phyloP scores from a whole-genome alignment of 2,888 invertebrate genomes.

The Dermolepida albohirtum region DNA sequence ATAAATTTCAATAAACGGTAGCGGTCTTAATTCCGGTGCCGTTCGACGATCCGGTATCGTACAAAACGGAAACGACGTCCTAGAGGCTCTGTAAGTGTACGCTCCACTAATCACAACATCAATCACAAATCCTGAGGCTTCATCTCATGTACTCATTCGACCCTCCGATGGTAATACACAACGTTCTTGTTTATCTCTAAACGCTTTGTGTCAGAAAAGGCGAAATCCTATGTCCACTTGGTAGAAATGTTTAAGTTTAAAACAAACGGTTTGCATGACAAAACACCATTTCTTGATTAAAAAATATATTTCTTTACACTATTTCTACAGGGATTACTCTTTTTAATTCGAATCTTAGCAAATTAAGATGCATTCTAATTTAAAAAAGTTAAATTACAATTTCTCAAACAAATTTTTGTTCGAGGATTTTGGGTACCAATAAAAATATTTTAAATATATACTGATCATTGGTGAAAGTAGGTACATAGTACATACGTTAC shows the following conservation, averaged over 20 bases:
- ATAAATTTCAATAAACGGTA: conserved; percentile 29
- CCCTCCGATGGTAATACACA: conserved; percentile 6
- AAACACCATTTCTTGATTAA: neutral
- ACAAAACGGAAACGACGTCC: conserved; percentile 14
- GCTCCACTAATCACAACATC: conserved; percentile 16
- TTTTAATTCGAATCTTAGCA: too few relatives aligned
- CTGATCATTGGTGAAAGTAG: too few relatives aligned
- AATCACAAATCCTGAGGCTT: conserved; percentile 27
- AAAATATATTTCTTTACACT: too few relatives aligned
- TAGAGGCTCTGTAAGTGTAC: neutral
- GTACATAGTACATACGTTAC: too few relatives aligned
- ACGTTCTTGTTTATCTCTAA: conserved; percentile 12
- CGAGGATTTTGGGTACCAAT: too few relatives aligned
- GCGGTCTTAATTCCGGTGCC: conserved; percentile 21
- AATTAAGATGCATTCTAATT: too few relatives aligned
- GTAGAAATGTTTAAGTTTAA: conserved; percentile 6
- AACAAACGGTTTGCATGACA: neutral
- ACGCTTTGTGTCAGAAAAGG: conserved; percentile 12
- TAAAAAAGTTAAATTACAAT: too few relatives aligned
- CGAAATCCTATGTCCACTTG: conserved; percentile 10
- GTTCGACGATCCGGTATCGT: conserved; percentile 13
- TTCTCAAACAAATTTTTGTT: too few relatives aligned
- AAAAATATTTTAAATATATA: too few relatives aligned
- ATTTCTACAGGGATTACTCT: too few relatives aligned
- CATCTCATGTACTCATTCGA: neutral